Base-by-base conservation (phyloP, 2,113 vertebrate genomes). In the Acanthochromis polyacanthus region DNA sequence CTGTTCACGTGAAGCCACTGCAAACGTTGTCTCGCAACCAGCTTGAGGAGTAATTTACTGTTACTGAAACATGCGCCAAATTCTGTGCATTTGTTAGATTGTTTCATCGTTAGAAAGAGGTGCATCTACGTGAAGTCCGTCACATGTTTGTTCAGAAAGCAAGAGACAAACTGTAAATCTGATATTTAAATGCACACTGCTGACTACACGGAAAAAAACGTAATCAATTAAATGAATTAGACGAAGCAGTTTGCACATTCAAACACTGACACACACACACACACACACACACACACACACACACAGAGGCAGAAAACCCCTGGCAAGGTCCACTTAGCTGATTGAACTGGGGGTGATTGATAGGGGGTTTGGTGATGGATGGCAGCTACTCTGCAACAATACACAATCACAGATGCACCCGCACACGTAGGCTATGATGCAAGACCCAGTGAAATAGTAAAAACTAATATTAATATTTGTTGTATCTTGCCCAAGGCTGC, bases 311-410 rank as follows among this genome's bases (percentile, higher is more conserved):
- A 83, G 61, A 60, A 65, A 88, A 52, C n/a, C 71, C 58, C 45
- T 25, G 20, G 23, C 65, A 69, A 83, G 58, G 58, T 80, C 51
- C 80, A 91, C 78, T 92, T 83, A 89, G 85, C 83, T 88, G 89
- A 93, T 92, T 93, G 81, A 80, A 79, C 50, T 15, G 51, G 65
- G 80, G 71, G 72, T 91, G 86, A 93, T 85, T 89, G 90, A 93
- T 91, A 61, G 74, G 12, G 53, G 32, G 60, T 68, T 65, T 68
- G 74, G 71, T 88, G 82, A 91, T 87, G 75, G 75, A 91, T 84
- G 69, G 57, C 16, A 61, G 46, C 71, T 78, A 72, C 40, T 78
- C 48, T 65, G 82, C 67, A 71, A 56, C 25, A 32, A 38, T 63
- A 55, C 78, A 51, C 73, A 65, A 16, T 36, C 63, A 55, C 23